Evolutionary conservation across 2,113 vertebrate genomes (phyloP).

Genomic region (Vireo altiloquus): DNA sequence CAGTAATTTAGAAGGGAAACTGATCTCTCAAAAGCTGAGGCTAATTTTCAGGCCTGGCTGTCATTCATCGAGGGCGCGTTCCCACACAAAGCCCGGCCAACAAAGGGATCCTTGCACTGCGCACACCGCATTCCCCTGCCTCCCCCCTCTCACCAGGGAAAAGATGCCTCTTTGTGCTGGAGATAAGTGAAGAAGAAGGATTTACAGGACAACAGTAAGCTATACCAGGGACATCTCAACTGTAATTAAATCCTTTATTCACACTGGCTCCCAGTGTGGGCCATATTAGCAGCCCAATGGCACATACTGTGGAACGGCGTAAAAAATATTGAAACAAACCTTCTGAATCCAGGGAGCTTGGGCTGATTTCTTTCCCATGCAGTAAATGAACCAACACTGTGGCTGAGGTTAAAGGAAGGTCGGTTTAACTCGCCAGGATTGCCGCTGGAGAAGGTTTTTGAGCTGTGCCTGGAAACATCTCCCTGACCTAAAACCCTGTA

Average conservation of each 20-base stretch:
- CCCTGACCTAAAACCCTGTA: neutral
- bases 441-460: neutral
- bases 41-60: slow-evolving; percentile 36
- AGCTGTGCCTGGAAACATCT: neutral
- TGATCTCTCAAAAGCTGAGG: slow-evolving; percentile 14
- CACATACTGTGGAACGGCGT: neutral
- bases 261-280: neutral
- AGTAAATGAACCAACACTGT: neutral
- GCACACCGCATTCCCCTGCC: neutral
- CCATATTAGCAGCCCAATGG: neutral
- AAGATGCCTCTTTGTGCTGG: slow-evolving; percentile 45
- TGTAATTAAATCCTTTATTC: slow-evolving; percentile 33
- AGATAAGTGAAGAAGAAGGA: slow-evolving; percentile 13
- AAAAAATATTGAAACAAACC: neutral
- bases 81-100: neutral
- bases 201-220: slow-evolving; percentile 26
- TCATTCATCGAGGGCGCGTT: slow-evolving; percentile 9
- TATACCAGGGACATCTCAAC: neutral
- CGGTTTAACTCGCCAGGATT: neutral
- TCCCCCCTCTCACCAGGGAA: neutral
- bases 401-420: neutral
- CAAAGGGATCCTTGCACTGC: slow-evolving; percentile 15
- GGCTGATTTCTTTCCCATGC: neutral
- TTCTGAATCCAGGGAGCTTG: neutral
- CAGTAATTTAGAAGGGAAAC: slow-evolving; percentile 32